Conservation (phyloP, 2,888 invertebrate genomes). For the Lycophotia porphyrea region DNA sequence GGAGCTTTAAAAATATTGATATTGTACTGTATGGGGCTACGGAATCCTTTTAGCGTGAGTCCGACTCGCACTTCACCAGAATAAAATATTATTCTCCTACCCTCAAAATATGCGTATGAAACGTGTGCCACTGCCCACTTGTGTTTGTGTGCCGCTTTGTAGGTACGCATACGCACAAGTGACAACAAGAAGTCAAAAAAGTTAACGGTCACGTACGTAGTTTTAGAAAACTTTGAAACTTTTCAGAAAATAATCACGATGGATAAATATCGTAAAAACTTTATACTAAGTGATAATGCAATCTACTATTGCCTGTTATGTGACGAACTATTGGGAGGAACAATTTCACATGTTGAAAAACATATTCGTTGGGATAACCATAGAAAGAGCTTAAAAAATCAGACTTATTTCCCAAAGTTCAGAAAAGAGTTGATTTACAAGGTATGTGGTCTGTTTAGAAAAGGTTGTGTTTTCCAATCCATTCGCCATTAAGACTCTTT, state of each 20-base stretch:
- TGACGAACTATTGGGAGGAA: slow-evolving; percentile 71
- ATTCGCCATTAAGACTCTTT: not conserved
- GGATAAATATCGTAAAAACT: slow-evolving; percentile 77
- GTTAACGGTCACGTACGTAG: not conserved
- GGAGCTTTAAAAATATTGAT: too few species aligned
- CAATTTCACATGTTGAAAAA: slow-evolving; percentile 70
- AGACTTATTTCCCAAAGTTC: slow-evolving; percentile 69
- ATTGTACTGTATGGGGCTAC: not conserved
- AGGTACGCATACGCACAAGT: too few species aligned
- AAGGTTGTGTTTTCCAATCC: not conserved
- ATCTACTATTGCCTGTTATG: slow-evolving; percentile 79
- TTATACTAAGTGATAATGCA: slow-evolving; percentile 78
- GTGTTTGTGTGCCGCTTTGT: too few species aligned
- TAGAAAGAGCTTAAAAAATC: slow-evolving; percentile 71
- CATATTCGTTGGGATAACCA: slow-evolving; percentile 81
- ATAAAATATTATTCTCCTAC: not conserved
- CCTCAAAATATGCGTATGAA: not conserved
- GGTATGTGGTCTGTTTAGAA: slow-evolving; percentile 64
- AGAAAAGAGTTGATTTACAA: slow-evolving; percentile 76
- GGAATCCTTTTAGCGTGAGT: not conserved
- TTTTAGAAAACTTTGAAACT: not conserved
- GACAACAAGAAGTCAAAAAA: not conserved
- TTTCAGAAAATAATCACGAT: too few species aligned
- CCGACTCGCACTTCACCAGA: not conserved
- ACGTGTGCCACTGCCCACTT: not conserved